phyloP scores from a whole-genome alignment of 2,888 invertebrate species.

The Stegophylla sp. region DNA sequence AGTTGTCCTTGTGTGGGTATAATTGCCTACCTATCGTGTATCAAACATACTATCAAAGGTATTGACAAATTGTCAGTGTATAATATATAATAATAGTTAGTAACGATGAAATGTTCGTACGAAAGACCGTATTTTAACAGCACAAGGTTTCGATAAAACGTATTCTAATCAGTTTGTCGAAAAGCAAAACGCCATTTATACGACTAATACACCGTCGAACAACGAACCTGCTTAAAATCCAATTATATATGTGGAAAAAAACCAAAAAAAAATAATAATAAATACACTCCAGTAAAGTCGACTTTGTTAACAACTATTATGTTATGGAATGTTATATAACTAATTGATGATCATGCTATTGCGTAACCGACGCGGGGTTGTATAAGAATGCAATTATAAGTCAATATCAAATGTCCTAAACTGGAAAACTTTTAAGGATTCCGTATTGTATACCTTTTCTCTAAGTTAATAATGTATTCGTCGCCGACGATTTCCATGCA shows the following conservation, averaged over 20 bases:
- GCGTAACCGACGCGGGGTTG: slow-evolving; percentile 29
- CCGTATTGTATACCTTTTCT: slow-evolving; percentile 28
- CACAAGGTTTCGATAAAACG: background rate
- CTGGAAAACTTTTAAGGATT: slow-evolving; percentile 40
- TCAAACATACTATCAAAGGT: too few relatives aligned
- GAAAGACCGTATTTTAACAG: background rate
- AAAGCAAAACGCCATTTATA: background rate
- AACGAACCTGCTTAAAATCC: slow-evolving; percentile 5
- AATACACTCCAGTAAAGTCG: background rate
- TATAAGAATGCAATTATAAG: slow-evolving; percentile 39
- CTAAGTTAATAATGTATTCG: slow-evolving; percentile 2
- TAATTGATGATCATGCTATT: slow-evolving; percentile 41
- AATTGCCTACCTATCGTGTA: too few relatives aligned
- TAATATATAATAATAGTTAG: too few relatives aligned
- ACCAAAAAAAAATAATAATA: background rate
- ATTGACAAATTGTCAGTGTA: too few relatives aligned
- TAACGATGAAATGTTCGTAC: too few relatives aligned
- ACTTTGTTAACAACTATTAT: slow-evolving; percentile 38
- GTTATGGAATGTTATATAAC: slow-evolving; percentile 39
- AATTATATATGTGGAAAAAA: slow-evolving; percentile 15
- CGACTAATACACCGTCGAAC: background rate
- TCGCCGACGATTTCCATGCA: slow-evolving; percentile 2
- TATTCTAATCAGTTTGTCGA: background rate
- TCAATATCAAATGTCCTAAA: slow-evolving; percentile 43
- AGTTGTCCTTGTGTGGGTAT: too few relatives aligned